Base-by-base conservation (phyloP, 1,140 invertebrate genomes). In the Monochamus saltuarius region DNA sequence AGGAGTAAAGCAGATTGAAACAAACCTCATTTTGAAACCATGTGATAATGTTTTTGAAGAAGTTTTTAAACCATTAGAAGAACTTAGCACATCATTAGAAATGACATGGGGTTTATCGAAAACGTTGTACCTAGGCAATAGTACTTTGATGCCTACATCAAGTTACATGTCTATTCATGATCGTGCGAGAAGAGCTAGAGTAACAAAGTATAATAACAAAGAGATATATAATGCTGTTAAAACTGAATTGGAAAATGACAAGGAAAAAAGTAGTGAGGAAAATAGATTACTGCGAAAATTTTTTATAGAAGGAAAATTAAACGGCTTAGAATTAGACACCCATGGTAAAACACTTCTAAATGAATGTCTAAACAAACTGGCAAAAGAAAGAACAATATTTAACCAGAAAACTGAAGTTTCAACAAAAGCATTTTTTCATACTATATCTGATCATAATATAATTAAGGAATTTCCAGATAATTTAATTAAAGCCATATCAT, bases 81-180 rank as follows among this genome's bases (percentile, higher is more conserved):
- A 85, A 62, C 73, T 87, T 0, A 83, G 84, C 19, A 82, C 81
- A 7, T 85, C 89, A 16, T 77, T 97, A 37, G 89, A 92, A 69
- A 83, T 87, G 35, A 92, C 90, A n/a, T 95, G 90, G 90, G 90
- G 90, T 34, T 82, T 92, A 61, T 85, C 91, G 0, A 95, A 93
- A 75, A 86, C 88, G 22, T 76, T 96, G 9, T 92, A 89, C 72
- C 79, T 90, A 50, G 88, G 90, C n/a, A 89, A 90, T 71, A 87
- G 85, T 66, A 86, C 86, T n/a, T 67, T 89, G 16, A 90, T 93
- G 82, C 87, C 90, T 7, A 87, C 87, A 7, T 85, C 87, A 68
- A 85, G 81, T 34, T 94, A 92, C 69, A 75, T 87, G 55, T 81
- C 84, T 58, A 88, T 94, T 52, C 87, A 91, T 65, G 84, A 88